Base-by-base conservation (phyloP, 2,797 vertebrate genomes). In the Trachurus trachurus region DNA sequence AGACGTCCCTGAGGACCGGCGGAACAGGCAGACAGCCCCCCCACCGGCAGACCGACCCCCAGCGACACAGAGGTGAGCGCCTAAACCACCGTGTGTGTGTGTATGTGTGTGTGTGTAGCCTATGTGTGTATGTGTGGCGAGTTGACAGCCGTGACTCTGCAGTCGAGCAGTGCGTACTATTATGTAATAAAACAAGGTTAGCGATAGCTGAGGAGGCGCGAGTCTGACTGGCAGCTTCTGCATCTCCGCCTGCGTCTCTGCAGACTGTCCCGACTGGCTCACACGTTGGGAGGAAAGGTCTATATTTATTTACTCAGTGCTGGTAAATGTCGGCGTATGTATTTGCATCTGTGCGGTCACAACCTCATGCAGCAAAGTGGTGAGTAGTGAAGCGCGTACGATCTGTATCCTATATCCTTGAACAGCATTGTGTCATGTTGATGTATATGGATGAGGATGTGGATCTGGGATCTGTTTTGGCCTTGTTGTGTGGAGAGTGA, bases 121-220 rank as follows among this genome's bases (percentile, higher is more conserved):
- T n/a, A n/a, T n/a, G n/a, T n/a, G n/a, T n/a, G 67, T 61, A 39
- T 52, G 26, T 64, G 67, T 56, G 42, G 15, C 3, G 40, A 26
- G 59, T 53, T 76, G 68, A 83, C 74, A 80, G 75, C 54, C 12
- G 69, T 75, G 73, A 71, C 84, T 83, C 62, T 50, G 76, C 79
- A 69, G 79, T 62, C 29, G 12, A 52, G 63, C 75, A 52, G 34
- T 69, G 77, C 56, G 61, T 86, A 57, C 39, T 76, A 67, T 92
- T 89, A 90, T 86, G 88, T 86, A 91, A 91, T 85, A 83, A 80
- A 60, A 17, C 58, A 31, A 45, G 67, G 66, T 45, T 29, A 42
- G 49, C 8, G 44, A 19, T 11, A 6, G 19, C 49, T 62, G 53
- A 56, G 45, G 53, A 56, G 45, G 31, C 11, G 31, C 3, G n/a